A percentile compares a stretch with the other conserved stretches of the same genome.
Evolutionary conservation across 2,113 vertebrate species (phyloP).

Genomic region (Hystrix cristata): DNA sequence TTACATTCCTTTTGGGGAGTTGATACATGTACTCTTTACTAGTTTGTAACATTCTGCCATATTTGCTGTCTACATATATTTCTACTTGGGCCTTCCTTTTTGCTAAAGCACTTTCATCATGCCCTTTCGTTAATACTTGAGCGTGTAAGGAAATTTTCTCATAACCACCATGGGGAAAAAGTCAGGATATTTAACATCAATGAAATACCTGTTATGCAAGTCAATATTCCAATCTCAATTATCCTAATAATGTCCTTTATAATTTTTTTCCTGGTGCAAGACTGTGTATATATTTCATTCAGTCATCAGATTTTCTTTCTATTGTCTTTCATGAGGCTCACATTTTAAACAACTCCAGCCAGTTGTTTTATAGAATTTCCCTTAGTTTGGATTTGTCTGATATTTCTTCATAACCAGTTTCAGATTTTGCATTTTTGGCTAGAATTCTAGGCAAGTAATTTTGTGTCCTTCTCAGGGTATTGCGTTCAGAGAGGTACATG

Average conservation of each 20-base stretch:
- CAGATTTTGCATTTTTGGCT: slow-evolving; percentile 26
- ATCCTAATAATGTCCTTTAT: neutral
- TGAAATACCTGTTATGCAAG: neutral
- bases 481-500: neutral
- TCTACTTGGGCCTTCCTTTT: neutral
- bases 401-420: slow-evolving; percentile 44
- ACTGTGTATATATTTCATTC: neutral
- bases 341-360: slow-evolving; percentile 41
- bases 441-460: neutral
- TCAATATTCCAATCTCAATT: neutral
- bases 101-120: neutral
- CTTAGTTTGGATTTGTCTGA: neutral
- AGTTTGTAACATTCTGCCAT: neutral
- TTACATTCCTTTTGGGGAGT: neutral
- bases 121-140: neutral
- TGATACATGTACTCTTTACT: neutral
- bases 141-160: neutral
- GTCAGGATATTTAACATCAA: neutral
- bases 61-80: neutral
- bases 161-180: neutral
- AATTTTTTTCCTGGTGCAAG: neutral
- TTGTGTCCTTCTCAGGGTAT: neutral
- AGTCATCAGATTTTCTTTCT: neutral
- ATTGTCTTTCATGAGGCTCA: slow-evolving; percentile 44
- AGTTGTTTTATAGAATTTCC: slow-evolving; percentile 53